These are phyloP conservation scores for Argyresthia goedartella DNA, from an alignment of 2,888 invertebrate genomes.

Conservation along the genomic window DNA sequence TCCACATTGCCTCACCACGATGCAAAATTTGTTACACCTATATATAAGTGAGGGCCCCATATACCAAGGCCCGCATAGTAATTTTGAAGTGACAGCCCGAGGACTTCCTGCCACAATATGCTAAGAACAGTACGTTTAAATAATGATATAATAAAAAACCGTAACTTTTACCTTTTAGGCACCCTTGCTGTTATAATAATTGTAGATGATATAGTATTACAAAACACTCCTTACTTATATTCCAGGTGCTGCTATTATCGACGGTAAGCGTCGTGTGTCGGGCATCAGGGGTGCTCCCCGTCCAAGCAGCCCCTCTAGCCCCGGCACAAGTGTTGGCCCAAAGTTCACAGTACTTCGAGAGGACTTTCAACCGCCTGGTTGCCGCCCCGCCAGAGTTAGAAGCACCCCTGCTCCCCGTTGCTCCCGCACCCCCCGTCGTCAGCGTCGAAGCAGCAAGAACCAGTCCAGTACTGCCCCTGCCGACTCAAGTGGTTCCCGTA, in stretches of 20 bases:
- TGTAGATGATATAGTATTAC: too few relatives aligned
- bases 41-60: conserved; percentile 61
- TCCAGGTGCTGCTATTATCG: conserved; percentile 35
- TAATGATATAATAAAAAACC: neutral
- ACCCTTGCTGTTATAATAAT: neutral
- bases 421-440: conserved; percentile 10
- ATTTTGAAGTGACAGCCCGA: conserved; percentile 42
- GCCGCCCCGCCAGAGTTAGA: conserved; percentile 31
- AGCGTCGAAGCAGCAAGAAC: too few relatives aligned
- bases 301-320: conserved; percentile 12
- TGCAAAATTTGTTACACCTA: conserved; percentile 70
- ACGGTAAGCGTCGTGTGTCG: conserved; percentile 30
- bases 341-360: conserved; percentile 77
- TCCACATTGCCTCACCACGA: conserved; percentile 56
- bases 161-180: too few relatives aligned
- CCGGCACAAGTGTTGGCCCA: conserved; percentile 55
- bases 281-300: conserved; percentile 33
- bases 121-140: conserved; percentile 13
- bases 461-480: neutral
- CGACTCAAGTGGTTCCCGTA: neutral
- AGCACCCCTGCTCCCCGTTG: conserved; percentile 19
- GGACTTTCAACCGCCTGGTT: conserved; percentile 71
- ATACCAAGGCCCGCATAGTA: conserved; percentile 59
- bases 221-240: conserved; percentile 1
- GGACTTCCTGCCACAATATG: conserved; percentile 25